phyloP scores from a whole-genome alignment of 2,797 vertebrate species.

The Podarcis siculus region DNA sequence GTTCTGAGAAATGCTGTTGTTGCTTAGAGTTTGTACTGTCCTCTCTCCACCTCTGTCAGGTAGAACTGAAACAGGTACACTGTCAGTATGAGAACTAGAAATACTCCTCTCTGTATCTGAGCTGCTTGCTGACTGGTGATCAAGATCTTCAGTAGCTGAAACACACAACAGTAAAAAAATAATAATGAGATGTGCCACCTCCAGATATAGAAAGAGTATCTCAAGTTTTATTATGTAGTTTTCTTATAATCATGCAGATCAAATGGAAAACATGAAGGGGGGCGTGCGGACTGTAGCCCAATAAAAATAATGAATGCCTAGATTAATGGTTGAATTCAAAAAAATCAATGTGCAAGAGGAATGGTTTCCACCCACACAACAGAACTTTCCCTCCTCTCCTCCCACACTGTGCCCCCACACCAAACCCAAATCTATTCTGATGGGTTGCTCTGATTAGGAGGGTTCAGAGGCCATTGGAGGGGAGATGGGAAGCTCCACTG shows the following conservation, averaged over 20 bases:
- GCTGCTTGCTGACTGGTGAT: constrained; percentile 28
- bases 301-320: neutral
- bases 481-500: no score
- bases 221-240: constrained; percentile 53
- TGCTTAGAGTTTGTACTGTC: constrained; percentile 82
- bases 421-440: no score
- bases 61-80: constrained; percentile 77
- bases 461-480: no score
- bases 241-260: constrained; percentile 25
- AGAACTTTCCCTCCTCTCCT: no score
- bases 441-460: no score
- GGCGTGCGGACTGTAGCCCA: neutral
- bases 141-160: constrained; percentile 61
- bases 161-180: constrained; percentile 32
- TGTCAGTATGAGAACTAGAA: constrained; percentile 52
- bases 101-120: constrained; percentile 40
- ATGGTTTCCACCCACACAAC: no score
- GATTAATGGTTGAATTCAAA: no score
- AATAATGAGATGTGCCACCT: neutral
- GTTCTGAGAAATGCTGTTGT: constrained; percentile 60
- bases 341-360: no score
- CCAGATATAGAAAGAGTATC: constrained; percentile 10
- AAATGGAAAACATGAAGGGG: neutral
- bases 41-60: constrained; percentile 81
- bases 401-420: no score